Evolutionary conservation across 2,113 vertebrate species (phyloP).

Genomic region (Odobenus rosmarus): DNA sequence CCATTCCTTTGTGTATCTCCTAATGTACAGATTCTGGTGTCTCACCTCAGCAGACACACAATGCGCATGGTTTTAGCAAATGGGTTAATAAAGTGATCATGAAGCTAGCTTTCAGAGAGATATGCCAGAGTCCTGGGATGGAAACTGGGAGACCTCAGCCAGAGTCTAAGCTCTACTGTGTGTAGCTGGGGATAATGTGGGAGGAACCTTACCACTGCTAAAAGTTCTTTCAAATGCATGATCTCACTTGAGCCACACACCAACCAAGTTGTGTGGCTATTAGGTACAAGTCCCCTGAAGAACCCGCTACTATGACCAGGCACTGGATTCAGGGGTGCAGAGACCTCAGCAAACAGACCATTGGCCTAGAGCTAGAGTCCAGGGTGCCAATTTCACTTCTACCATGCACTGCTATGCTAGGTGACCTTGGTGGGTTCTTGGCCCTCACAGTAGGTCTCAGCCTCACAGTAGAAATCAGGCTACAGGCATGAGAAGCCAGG

Average conservation of each 20-base stretch:
- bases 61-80: not conserved
- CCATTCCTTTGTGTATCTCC: not conserved
- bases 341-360: not conserved
- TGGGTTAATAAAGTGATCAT: not conserved
- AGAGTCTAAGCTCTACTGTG: not conserved
- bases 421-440: not conserved
- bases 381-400: not conserved
- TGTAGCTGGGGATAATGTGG: not conserved
- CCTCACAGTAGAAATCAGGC: not conserved
- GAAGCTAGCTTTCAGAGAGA: not conserved
- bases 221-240: not conserved
- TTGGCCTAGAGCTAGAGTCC: not conserved
- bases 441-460: not conserved
- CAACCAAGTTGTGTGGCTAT: fast-evolving
- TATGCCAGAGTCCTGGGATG: not conserved
- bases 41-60: not conserved
- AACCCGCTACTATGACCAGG: not conserved
- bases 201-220: not conserved
- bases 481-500: not conserved
- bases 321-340: not conserved
- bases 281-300: not conserved
- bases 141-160: not conserved
- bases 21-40: fast-evolving
- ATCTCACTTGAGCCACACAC: not conserved
- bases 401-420: not conserved